These are phyloP conservation scores for Danio jaintianensis DNA, from an alignment of 2,797 vertebrate genomes.

Conservation along the genomic window DNA sequence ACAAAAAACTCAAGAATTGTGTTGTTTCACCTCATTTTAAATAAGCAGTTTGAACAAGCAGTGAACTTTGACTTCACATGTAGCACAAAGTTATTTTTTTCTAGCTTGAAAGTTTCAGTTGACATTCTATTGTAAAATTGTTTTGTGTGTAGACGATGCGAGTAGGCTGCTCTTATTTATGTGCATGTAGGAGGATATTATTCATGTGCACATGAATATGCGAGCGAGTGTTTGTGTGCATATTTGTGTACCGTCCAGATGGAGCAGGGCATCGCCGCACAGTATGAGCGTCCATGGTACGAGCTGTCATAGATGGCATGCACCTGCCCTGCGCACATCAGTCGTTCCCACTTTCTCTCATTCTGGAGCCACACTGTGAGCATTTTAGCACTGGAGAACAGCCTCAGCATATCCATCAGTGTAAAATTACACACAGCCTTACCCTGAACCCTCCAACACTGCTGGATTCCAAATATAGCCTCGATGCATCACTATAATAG, in stretches of 20 bases:
- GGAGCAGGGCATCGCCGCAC: constrained; percentile 56
- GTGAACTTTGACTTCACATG: background rate
- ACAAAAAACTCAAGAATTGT: too few species aligned
- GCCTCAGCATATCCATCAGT: constrained; percentile 47
- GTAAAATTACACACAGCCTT: constrained; percentile 47
- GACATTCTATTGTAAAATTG: background rate
- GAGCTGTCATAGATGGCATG: constrained; percentile 53
- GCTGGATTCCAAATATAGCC: constrained; percentile 12
- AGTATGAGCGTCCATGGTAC: constrained; percentile 48
- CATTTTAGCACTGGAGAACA: constrained; percentile 32
- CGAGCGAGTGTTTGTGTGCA: constrained; percentile 18
- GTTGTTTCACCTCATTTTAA: too few species aligned
- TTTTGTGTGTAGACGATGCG: constrained; percentile 18
- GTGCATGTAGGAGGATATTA: constrained; percentile 11
- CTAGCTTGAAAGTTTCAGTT: background rate
- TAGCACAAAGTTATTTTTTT: constrained; percentile 1
- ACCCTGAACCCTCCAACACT: background rate
- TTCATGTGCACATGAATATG: constrained; percentile 40
- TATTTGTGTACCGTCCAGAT: constrained; percentile 52
- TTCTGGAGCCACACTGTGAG: constrained; percentile 40
- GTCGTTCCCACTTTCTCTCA: constrained; percentile 47
- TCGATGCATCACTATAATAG: constrained; percentile 9
- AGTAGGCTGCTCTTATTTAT: constrained; percentile 30
- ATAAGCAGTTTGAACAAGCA: too few species aligned
- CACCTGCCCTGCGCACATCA: constrained; percentile 61